phyloP scores from a whole-genome alignment of 2,113 vertebrate genomes.

The Salvator merianae region DNA sequence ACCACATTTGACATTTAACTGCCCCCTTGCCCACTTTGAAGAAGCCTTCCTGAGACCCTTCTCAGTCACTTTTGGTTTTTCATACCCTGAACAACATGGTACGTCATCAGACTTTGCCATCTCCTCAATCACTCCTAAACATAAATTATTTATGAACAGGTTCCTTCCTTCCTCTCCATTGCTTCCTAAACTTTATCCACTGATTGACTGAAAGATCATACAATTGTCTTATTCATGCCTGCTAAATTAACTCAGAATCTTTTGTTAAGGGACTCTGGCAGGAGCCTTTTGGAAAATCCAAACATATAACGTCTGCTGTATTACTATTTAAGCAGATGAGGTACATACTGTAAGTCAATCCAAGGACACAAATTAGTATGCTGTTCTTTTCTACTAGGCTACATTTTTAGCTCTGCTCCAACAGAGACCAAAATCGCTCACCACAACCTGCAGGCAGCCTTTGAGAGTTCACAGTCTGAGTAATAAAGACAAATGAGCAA shows the following conservation, averaged over 20 bases:
- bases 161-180: not conserved
- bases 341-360: constrained; percentile 24
- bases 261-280: not conserved
- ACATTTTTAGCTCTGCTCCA: constrained; percentile 1
- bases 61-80: not conserved
- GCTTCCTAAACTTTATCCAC: not conserved
- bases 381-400: not conserved
- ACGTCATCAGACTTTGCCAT: not conserved
- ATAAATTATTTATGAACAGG: not conserved
- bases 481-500: constrained; percentile 27
- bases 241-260: not conserved
- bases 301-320: not conserved
- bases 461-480: not conserved
- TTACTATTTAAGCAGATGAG: not conserved
- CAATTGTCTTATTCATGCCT: not conserved
- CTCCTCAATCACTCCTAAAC: not conserved
- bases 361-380: constrained; percentile 14
- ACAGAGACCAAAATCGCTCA: constrained; percentile 2
- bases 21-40: not conserved
- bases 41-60: not conserved
- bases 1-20: not conserved
- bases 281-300: not conserved
- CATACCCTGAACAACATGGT: not conserved
- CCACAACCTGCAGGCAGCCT: constrained; percentile 23
- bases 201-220: not conserved